Evolutionary conservation across 2,888 invertebrate genomes (phyloP), one percentile per base, ranked within the genome.

Genomic region (Andrena fulva): DNA sequence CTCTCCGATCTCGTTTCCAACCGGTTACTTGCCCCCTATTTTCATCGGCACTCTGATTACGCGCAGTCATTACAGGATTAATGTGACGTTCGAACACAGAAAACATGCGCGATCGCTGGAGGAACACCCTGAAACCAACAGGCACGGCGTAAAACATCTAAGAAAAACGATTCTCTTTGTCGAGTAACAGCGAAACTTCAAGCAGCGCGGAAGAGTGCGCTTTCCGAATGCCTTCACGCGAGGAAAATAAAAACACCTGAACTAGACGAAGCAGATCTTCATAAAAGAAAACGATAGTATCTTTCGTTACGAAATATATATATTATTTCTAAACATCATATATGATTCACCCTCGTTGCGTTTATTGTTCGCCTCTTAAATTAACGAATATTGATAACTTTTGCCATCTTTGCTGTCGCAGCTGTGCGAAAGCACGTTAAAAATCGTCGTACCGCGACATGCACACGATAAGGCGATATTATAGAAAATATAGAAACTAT

Each of bases 381-480:
- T 77, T 69, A 77, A 4, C 59, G 35, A 64, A 24, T 56, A 66
- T 70, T 50, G 59, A 48, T 42, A 42, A 42, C 42, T 4, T 31
- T n/a, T n/a, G 52, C 48, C 33, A 4, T 54, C 56, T 24, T 62
- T 31, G 42, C 59, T 60, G 42, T 52, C 52, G 35, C 69, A 63
- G 50, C 35, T 8, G 63, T 62, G 70, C n/a, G 8, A 56, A 50
- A 59, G 10, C 20, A 8, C 56, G 54, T 31, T 74, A 20, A 56
- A 50, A 77, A 77, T 62, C 71, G 27, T 67, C 60, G 54, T 59
- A 54, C 78, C 54, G 70, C 67, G 71, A 62, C 67, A 50, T 80
- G 66, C 78, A 77, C 80, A 71, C 71, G 42, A 77, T 69, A 79
- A 79, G 77, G 50, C 35, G 77, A 64, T 56, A 56, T 77, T 77